Evolutionary conservation across 1,140 invertebrate genomes (phyloP), one percentile per base, ranked within the genome.

Genomic region (Drosophila nigromelanica): DNA sequence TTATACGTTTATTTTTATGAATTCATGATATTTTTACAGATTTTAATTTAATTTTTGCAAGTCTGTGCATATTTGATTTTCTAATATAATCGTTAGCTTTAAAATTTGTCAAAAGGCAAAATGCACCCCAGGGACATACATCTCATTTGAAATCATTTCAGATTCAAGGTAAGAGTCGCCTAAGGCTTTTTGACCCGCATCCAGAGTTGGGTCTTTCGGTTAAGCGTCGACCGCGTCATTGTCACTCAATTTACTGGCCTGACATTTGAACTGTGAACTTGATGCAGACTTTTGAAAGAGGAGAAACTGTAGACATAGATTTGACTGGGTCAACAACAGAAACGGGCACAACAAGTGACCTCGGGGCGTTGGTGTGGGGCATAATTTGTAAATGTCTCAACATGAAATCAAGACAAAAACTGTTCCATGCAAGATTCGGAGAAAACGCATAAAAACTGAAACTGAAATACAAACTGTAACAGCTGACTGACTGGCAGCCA

Each of bases 311-410:
- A 61, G 58, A 59, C 45, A 64, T 77, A 48, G 59, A 68, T 73
- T 68, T 52, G 51, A 51, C 35, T 62, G 15, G 33, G 51, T 33
- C 74, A 40, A 42, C 24, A 40, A 10, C 21, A 55, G n/a, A 12
- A 58, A 58, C 10, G 35, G 45, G 21, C 55, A 60, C 66, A 80
- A 73, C 56, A 58, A 81, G 71, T 75, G 60, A 39, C 51, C 68
- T 40, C 18, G n/a, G 35, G 50, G 40, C 59, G 33, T 27, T 35
- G 39, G 56, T 64, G 33, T 58, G 33, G 48, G 71, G 67, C 68
- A 72, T 87, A 76, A 87, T 87, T 86, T 86, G 81, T 80, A 86
- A 86, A 86, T 87, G 40, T 74, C 58, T 39, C 35, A 54, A 59
- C 54, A 43, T 43, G 58, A 73, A 63, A 64, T 63, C 43, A 62